These are phyloP conservation scores for Dicranocentrus wangi DNA, from an alignment of 2,888 invertebrate genomes.

Conservation along the genomic window DNA sequence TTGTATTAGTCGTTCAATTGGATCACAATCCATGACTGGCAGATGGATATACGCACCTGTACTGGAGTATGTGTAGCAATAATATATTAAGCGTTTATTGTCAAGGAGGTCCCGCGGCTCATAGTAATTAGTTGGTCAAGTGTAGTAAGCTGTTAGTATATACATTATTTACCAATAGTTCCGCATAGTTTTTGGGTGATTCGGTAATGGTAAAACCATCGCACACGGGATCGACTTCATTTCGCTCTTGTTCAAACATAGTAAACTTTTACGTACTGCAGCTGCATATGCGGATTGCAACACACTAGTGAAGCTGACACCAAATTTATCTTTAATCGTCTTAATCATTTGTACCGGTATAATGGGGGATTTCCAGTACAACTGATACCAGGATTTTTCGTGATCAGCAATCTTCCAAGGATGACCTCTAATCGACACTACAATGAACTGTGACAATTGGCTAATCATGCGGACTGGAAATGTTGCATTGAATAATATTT, in stretches of 20 bases:
- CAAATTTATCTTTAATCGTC: constrained; percentile 27
- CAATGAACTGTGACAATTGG: constrained; percentile 6
- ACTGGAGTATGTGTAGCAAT: background rate
- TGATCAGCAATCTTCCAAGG: constrained; percentile 38
- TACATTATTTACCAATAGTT: constrained; percentile 31
- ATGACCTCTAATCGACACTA: background rate
- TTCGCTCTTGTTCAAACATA: background rate
- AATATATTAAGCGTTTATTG: no score
- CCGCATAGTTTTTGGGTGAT: constrained; percentile 24
- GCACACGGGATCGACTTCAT: background rate
- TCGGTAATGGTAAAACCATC: constrained; percentile 26
- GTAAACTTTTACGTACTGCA: constrained; percentile 9
- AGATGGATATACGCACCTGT: constrained; percentile 15
- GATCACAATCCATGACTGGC: background rate
- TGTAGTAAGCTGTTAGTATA: no score
- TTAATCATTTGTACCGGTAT: constrained; percentile 20
- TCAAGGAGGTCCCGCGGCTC: no score
- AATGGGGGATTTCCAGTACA: background rate
- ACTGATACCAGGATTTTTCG: constrained; percentile 35
- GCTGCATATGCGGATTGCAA: constrained; percentile 7
- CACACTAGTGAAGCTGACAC: constrained; percentile 38
- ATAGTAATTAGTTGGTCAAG: no score
- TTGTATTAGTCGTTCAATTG: background rate
- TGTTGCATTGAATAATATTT: background rate
- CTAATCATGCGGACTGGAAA: constrained; percentile 12